Percentiles rank a stretch among this genome's conserved stretches.
Evolutionary conservation across 1,140 invertebrate species (phyloP).

Genomic region (Macrostomum lignano): DNA sequence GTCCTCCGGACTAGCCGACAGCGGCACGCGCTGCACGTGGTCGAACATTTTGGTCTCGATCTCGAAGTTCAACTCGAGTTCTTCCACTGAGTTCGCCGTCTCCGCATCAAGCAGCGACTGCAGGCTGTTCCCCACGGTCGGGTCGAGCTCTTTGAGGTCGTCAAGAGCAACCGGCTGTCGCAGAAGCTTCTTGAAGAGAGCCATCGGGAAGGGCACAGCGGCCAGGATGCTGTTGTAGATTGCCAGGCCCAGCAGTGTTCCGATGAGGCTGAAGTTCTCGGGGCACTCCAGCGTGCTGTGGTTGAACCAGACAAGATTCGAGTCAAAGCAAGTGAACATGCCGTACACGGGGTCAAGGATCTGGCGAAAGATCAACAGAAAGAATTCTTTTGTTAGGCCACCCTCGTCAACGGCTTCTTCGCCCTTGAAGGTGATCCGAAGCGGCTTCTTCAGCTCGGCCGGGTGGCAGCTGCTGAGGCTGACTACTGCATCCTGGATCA

Average conservation of each 20-base stretch:
- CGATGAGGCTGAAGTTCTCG: slow-evolving; percentile 61
- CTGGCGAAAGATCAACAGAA: slow-evolving; percentile 58
- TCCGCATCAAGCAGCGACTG: slow-evolving; percentile 44
- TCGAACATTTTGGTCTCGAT: slow-evolving; percentile 50
- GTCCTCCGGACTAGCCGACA: slow-evolving; percentile 44
- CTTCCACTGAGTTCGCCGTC: slow-evolving; percentile 47
- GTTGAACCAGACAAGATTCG: too few species aligned
- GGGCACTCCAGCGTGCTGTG: too few species aligned
- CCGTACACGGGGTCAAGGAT: slow-evolving; percentile 82
- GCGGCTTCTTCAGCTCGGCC: too few species aligned
- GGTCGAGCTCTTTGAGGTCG: slow-evolving; percentile 51
- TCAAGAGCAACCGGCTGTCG: slow-evolving; percentile 34
- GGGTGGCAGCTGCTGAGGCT: too few species aligned
- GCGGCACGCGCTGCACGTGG: too few species aligned
- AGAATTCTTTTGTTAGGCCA: slow-evolving; percentile 69
- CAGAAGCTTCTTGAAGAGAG: slow-evolving; percentile 72
- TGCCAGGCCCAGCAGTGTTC: slow-evolving; percentile 51
- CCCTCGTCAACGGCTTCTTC: slow-evolving; percentile 89
- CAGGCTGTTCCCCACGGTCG: slow-evolving; percentile 31
- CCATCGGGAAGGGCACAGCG: slow-evolving; percentile 67
- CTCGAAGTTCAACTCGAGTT: slow-evolving; percentile 57
- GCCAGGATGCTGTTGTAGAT: slow-evolving; percentile 93
- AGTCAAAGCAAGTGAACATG: too few species aligned
- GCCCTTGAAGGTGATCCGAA: slow-evolving; percentile 53
- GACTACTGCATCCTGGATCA: too few species aligned